Conservation (phyloP, 2,113 vertebrate genomes). For the Camelus bactrianus region DNA sequence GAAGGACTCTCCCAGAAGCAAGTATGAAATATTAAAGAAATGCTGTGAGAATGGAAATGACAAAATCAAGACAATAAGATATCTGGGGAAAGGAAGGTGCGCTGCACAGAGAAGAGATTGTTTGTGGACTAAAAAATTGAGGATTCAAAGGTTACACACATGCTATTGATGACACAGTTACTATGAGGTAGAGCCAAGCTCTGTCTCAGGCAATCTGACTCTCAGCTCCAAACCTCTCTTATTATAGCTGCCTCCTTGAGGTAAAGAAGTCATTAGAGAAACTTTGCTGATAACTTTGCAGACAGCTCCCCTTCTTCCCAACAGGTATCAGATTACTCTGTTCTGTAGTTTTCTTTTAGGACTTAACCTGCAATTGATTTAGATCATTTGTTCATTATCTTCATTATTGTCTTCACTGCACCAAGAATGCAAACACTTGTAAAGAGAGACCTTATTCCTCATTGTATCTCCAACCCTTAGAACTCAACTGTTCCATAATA, state of each 20-base stretch:
- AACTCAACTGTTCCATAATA: not conserved
- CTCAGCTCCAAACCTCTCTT: not conserved
- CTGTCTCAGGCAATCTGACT: not conserved
- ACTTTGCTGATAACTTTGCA: not conserved
- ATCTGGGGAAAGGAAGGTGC: not conserved
- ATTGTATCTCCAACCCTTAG: not conserved
- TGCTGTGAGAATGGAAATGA: not conserved
- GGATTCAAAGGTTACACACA: not conserved
- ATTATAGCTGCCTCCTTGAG: not conserved
- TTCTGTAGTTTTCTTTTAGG: not conserved
- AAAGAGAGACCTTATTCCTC: not conserved
- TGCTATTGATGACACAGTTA: not conserved
- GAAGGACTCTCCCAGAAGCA: not conserved
- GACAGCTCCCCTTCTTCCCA: not conserved
- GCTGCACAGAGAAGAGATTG: not conserved
- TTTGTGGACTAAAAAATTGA: not conserved
- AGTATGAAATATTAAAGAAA: not conserved
- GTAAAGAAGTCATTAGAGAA: not conserved
- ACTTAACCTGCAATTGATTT: not conserved
- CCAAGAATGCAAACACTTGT: not conserved
- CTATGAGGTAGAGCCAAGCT: not conserved
- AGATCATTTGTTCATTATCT: not conserved
- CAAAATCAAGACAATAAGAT: not conserved
- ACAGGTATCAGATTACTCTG: not conserved
- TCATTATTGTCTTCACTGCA: not conserved